Percentiles rank a stretch among this genome's conserved stretches.
phyloP scores from a whole-genome alignment of 2,797 vertebrate genomes.

The Champsocephalus esox region DNA sequence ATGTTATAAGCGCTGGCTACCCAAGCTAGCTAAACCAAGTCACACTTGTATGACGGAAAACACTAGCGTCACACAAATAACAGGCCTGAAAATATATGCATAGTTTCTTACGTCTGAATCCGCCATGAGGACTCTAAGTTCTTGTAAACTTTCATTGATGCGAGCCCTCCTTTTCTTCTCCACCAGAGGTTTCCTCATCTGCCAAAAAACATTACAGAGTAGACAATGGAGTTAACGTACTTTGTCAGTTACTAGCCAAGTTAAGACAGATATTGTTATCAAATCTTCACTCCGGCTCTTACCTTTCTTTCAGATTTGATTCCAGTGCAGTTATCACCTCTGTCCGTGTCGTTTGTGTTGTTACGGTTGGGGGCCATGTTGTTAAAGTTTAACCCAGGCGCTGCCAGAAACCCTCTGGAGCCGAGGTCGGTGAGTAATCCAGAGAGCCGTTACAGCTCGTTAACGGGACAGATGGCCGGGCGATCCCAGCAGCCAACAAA shows the following conservation, averaged over 20 bases:
- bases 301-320: constrained; percentile 87
- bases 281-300: background rate
- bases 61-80: background rate
- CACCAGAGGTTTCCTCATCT: constrained; percentile 94
- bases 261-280: background rate
- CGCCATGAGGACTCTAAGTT: constrained; percentile 88
- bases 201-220: constrained; percentile 22
- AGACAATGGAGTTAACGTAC: constrained; percentile 4
- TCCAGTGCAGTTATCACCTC: constrained; percentile 73
- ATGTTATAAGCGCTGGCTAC: background rate
- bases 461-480: constrained; percentile 83
- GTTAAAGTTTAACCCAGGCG: constrained; percentile 59
- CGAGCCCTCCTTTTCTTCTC: constrained; percentile 94
- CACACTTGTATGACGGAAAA: fast-evolving
- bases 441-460: constrained; percentile 76
- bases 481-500: constrained; percentile 72
- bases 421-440: constrained; percentile 48
- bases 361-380: constrained; percentile 87
- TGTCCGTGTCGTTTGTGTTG: constrained; percentile 60
- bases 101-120: constrained; percentile 86
- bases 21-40: constrained; percentile 1
- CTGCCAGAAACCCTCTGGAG: constrained; percentile 35
- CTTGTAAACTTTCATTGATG: constrained; percentile 95
- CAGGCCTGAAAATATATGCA: too few relatives aligned
- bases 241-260: background rate